A percentile compares a stretch with the other conserved stretches of the same genome.
phyloP scores from a whole-genome alignment of 2,797 vertebrate species.

The Megaceryle alcyon region DNA sequence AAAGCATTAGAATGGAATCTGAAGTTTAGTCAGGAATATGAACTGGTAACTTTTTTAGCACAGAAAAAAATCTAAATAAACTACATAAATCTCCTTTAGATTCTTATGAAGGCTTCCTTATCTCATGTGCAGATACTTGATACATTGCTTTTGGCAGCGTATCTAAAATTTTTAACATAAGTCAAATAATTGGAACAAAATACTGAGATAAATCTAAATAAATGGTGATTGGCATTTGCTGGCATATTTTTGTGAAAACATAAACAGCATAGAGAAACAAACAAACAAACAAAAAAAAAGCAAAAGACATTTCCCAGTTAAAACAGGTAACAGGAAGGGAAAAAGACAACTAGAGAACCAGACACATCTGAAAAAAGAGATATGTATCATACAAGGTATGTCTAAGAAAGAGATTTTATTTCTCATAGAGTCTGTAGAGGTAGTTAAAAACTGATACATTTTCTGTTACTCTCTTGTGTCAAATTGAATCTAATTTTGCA shows the following conservation, averaged over 20 bases:
- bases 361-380: neutral
- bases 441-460: neutral
- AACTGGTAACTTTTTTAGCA: neutral
- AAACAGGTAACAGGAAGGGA: neutral
- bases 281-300: neutral
- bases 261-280: neutral
- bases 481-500: neutral
- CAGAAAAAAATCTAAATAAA: neutral
- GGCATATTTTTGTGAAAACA: neutral
- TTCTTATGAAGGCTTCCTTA: neutral
- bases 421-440: neutral
- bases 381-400: neutral
- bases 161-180: neutral
- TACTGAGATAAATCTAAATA: neutral
- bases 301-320: neutral
- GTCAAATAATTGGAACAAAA: neutral
- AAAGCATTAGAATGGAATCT: neutral
- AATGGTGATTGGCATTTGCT: neutral
- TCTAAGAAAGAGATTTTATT: neutral
- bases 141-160: neutral
- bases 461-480: neutral
- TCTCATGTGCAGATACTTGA: accelerated
- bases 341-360: neutral
- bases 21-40: neutral
- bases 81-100: neutral